Evolutionary conservation across 2,113 vertebrate genomes (phyloP).

Genomic region (Gasterosteus nipponicus): DNA sequence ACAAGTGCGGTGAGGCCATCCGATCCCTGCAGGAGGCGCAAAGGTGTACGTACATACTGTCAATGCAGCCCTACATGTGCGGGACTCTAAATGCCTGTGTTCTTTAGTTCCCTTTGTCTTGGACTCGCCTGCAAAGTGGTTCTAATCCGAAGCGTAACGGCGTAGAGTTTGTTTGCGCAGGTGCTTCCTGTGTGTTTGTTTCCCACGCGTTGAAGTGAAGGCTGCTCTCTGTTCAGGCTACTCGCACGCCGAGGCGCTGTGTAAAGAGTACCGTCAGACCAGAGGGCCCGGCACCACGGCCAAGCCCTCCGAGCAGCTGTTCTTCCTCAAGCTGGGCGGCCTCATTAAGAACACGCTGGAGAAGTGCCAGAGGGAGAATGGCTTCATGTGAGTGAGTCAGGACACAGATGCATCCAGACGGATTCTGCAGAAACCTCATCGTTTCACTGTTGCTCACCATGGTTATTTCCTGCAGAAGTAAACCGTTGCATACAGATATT

Average conservation of each 20-base stretch:
- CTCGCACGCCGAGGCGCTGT: constrained; percentile 89
- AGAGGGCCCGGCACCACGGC: constrained; percentile 95
- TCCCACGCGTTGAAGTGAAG: not conserved
- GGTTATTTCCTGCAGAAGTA: no score
- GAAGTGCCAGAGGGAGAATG: constrained; percentile 97
- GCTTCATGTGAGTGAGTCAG: constrained; percentile 91
- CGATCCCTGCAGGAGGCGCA: constrained; percentile 95
- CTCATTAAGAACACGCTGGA: constrained; percentile 93
- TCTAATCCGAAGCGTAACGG: not conserved
- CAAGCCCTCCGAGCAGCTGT: constrained; percentile 95
- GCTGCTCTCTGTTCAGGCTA: constrained; percentile 81
- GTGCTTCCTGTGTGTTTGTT: constrained; percentile 45
- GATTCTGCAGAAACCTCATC: not conserved
- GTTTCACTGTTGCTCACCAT: no score
- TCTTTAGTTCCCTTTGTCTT: not conserved
- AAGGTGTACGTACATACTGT: constrained; percentile 84
- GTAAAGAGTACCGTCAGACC: constrained; percentile 97
- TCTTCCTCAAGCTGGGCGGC: constrained; percentile 92
- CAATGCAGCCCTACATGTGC: no score
- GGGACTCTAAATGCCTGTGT: not conserved
- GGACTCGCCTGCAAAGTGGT: not conserved
- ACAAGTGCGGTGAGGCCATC: constrained; percentile 98
- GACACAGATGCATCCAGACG: not conserved
- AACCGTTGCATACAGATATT: no score
- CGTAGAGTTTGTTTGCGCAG: not conserved